phyloP scores from a whole-genome alignment of 1,140 invertebrate species.

The Zaprionus lachaisei region DNA sequence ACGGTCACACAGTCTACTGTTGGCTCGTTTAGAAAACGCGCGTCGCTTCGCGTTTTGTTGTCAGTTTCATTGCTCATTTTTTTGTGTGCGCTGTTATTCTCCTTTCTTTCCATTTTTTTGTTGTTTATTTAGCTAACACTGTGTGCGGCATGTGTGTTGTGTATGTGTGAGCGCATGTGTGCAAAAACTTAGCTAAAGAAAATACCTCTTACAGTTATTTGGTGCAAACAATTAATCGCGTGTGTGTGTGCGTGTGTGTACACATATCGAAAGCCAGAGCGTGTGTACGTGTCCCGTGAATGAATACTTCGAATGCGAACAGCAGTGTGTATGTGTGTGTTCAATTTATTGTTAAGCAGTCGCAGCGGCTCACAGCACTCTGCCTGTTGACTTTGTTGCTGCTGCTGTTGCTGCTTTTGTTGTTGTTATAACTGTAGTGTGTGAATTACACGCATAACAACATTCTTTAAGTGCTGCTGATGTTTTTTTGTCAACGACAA shows the following conservation, averaged over 20 bases:
- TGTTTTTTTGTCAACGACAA: constrained; percentile 13
- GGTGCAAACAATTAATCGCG: constrained; percentile 64
- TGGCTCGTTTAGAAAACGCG: constrained; percentile 64
- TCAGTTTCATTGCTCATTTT: constrained; percentile 49
- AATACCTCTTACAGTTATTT: constrained; percentile 65
- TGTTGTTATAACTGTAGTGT: constrained; percentile 34
- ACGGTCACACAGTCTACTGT: constrained; percentile 48
- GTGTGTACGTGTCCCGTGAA: constrained; percentile 49
- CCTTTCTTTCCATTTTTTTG: constrained; percentile 26
- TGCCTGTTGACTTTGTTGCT: constrained; percentile 23
- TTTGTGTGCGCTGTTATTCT: constrained; percentile 44
- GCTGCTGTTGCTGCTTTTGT: constrained; percentile 5
- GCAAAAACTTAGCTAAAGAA: constrained; percentile 37
- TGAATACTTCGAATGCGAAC: constrained; percentile 6
- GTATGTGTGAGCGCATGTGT: constrained; percentile 19
- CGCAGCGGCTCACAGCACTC: constrained; percentile 28
- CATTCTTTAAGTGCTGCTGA: constrained; percentile 40
- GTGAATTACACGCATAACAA: constrained; percentile 44
- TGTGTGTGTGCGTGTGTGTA: constrained; percentile 21
- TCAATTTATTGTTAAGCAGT: constrained; percentile 56
- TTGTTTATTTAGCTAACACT: constrained; percentile 18
- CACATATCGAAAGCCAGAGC: constrained; percentile 38
- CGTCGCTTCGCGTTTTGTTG: constrained; percentile 74
- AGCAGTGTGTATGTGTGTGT: constrained; percentile 3
- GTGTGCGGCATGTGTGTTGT: constrained; percentile 12